Evolutionary conservation across 2,888 invertebrate species (phyloP), one percentile per base, ranked within the genome.

Genomic region (Lasioglossum vierecki): DNA sequence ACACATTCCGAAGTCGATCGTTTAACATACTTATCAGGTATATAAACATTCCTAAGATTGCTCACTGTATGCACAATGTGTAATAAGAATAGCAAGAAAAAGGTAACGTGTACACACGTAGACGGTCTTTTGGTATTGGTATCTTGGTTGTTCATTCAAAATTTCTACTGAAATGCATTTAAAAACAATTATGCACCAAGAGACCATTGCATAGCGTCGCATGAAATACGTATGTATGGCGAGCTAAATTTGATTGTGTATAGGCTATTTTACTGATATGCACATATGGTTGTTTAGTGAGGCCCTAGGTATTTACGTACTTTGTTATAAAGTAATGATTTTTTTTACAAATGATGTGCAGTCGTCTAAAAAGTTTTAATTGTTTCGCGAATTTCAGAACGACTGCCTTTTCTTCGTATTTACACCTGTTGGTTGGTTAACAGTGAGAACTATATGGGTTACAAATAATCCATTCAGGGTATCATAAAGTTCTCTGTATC

Each of bases 391-490:
- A 44, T 66, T 76, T 26, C 26, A 39, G 49, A n/a, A 76, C 60
- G 39, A 74, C 60, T 60, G 68, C 49, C 44, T 15, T 35, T 41
- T 44, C 18, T 77, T 74, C 26, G 9, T n/a, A 15, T 60, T 74
- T 26, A 77, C 44, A 60, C 18, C 39, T 68, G 26, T 71, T 30
- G 22, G 15, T n/a, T 83, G n/a, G n/a, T 2, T 44, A 44, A 35
- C 60, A 76, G 39, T 39, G 77, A 72, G 22, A 77, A 83, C 44
- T 71, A 13, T 63, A n/a, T 26, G 49, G 35, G 83, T 91, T 89
- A 85, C 87, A 86, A 88, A 88, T 87, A 80, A 86, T 91, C 85
- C 90, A 90, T 88, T 91, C 86, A 76, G 78, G 35, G 6, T 73
- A 71, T 76, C 35, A 22, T 11, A 78, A 66, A 15, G 76, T 75